Evolutionary conservation across 2,888 invertebrate genomes (phyloP).

Genomic region (Eupelmus urozonus): DNA sequence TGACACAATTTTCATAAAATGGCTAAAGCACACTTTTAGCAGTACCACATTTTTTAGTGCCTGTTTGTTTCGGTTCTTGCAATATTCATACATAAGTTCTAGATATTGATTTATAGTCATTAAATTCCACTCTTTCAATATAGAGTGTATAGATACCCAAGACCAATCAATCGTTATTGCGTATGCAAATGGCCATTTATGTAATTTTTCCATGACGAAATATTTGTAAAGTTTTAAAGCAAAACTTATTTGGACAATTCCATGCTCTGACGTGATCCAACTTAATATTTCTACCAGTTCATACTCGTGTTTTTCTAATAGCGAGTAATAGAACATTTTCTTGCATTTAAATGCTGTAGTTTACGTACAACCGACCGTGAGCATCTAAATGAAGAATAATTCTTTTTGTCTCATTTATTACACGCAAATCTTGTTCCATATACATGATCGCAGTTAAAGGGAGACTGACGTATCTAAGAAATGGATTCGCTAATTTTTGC

Average conservation of each 20-base stretch:
- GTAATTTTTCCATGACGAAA: slow-evolving; percentile 34
- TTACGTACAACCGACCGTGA: slow-evolving; percentile 50
- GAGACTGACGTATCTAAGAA: background rate
- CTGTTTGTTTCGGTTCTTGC: background rate
- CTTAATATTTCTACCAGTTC: slow-evolving; percentile 29
- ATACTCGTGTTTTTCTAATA: slow-evolving; percentile 39
- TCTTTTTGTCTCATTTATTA: background rate
- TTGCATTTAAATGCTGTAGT: slow-evolving; percentile 21
- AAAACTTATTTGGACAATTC: slow-evolving; percentile 40
- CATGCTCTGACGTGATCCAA: slow-evolving; percentile 55
- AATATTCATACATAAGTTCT: slow-evolving; percentile 47
- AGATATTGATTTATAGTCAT: slow-evolving; percentile 53
- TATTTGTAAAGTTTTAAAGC: slow-evolving; percentile 53
- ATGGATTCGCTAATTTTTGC: slow-evolving; percentile 16
- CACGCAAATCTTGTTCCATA: slow-evolving; percentile 33
- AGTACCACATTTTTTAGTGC: slow-evolving; percentile 33
- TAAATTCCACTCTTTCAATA: slow-evolving; percentile 44
- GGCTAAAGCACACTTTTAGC: slow-evolving; percentile 57
- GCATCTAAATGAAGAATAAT: slow-evolving; percentile 59
- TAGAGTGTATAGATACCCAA: slow-evolving; percentile 55
- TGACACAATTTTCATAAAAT: slow-evolving; percentile 57
- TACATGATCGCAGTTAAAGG: slow-evolving; percentile 42
- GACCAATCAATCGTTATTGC: slow-evolving; percentile 54
- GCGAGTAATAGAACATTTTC: slow-evolving; percentile 36
- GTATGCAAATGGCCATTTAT: slow-evolving; percentile 50